Percentiles rank a stretch among this genome's conserved stretches.
Conservation (phyloP, 2,888 invertebrate genomes). For the Lysandra coridon region DNA sequence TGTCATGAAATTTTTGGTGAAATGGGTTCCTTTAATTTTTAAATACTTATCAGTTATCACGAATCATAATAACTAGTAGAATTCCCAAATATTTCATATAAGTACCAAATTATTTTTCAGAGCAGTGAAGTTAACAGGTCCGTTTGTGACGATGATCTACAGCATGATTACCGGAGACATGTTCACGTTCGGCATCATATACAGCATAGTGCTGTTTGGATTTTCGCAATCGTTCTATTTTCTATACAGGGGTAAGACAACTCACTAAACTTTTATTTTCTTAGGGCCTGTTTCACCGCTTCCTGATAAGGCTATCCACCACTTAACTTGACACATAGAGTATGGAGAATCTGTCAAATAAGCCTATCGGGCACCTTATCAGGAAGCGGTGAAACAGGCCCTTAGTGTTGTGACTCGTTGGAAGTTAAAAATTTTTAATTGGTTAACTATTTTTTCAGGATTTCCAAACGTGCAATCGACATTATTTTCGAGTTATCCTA, state of each 20-base stretch:
- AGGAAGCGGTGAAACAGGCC: too few relatives aligned
- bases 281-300: too few relatives aligned
- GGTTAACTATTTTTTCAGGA: slow-evolving; percentile 63
- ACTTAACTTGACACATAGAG: too few relatives aligned
- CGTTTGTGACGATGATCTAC: slow-evolving; percentile 99
- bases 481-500: slow-evolving; percentile 90
- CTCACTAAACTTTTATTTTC: not conserved
- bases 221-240: slow-evolving; percentile 98
- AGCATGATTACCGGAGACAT: slow-evolving; percentile 99
- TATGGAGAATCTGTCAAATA: too few relatives aligned
- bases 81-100: not conserved
- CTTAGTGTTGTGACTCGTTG: not conserved
- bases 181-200: slow-evolving; percentile 98
- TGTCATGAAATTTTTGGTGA: not conserved
- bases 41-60: not conserved
- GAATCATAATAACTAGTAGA: not conserved
- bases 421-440: not conserved
- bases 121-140: slow-evolving; percentile 96
- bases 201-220: slow-evolving; percentile 95
- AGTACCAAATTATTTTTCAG: slow-evolving; percentile 69
- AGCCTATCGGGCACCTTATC: too few relatives aligned
- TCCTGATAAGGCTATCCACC: too few relatives aligned
- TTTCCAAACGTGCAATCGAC: slow-evolving; percentile 90
- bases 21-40: not conserved
- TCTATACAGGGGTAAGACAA: slow-evolving; percentile 88